Percentiles rank a stretch among this genome's conserved stretches.
These are phyloP conservation scores for Oreortyx pictus DNA, from an alignment of 2,797 vertebrate genomes.

Conservation along the genomic window DNA sequence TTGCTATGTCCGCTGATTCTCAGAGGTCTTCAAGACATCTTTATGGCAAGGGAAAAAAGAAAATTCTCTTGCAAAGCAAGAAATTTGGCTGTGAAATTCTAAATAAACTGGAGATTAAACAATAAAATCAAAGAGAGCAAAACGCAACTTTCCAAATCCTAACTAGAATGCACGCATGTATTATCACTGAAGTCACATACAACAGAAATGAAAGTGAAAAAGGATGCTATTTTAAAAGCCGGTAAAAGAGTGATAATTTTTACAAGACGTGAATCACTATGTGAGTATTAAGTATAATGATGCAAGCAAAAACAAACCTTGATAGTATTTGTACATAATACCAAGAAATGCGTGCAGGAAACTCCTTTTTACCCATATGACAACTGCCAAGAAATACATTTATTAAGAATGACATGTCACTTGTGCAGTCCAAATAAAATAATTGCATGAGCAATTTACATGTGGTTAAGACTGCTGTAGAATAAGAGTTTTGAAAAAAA, in stretches of 20 bases:
- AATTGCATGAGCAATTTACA: not conserved
- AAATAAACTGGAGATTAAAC: not conserved
- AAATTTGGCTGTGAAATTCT: not conserved
- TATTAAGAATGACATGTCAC: constrained; percentile 2
- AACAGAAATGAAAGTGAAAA: not conserved
- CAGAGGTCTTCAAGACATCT: not conserved
- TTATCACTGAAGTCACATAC: not conserved
- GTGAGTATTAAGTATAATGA: not conserved
- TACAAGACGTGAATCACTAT: not conserved
- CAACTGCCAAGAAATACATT: not conserved
- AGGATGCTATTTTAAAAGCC: not conserved
- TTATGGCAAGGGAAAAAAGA: not conserved
- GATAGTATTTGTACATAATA: not conserved
- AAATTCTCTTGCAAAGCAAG: not conserved
- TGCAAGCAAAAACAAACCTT: not conserved
- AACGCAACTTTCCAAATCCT: not conserved
- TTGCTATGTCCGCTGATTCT: not conserved
- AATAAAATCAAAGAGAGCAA: not conserved
- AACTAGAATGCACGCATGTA: not conserved
- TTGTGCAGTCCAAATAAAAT: not conserved
- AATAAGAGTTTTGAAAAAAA: not conserved
- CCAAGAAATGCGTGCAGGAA: not conserved
- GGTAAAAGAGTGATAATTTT: not conserved
- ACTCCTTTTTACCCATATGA: not conserved
- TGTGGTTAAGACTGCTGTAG: not conserved